A percentile compares a stretch with the other conserved stretches of the same genome.
These are phyloP conservation scores for Villa cingulata DNA, from an alignment of 2,888 invertebrate genomes.

Conservation along the genomic window DNA sequence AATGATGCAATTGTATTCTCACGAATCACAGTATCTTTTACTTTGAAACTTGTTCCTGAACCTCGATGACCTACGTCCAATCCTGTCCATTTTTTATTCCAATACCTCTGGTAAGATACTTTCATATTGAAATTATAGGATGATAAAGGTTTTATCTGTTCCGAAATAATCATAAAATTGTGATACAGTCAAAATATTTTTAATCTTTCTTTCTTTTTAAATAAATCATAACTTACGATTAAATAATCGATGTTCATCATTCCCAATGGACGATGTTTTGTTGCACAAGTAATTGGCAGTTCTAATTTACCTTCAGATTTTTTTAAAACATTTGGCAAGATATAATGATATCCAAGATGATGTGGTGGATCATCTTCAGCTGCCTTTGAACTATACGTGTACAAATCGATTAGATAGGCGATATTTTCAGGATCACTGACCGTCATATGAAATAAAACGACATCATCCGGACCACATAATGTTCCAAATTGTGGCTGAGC, in stretches of 20 bases:
- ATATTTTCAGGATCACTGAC: slow-evolving; percentile 59
- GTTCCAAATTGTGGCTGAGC: slow-evolving; percentile 74
- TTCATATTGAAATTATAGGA: slow-evolving; percentile 55
- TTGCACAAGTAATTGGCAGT: slow-evolving; percentile 74
- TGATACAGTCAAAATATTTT: too few species aligned
- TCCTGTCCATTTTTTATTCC: slow-evolving; percentile 75
- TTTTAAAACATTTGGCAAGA: slow-evolving; percentile 71
- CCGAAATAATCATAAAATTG: too few species aligned
- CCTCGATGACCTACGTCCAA: slow-evolving; percentile 94
- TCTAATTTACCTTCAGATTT: slow-evolving; percentile 63
- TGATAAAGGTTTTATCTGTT: slow-evolving; percentile 23
- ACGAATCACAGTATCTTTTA: slow-evolving; percentile 58
- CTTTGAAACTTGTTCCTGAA: slow-evolving; percentile 79
- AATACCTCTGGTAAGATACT: slow-evolving; percentile 67
- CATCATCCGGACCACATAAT: slow-evolving; percentile 55
- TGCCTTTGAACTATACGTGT: slow-evolving; percentile 53
- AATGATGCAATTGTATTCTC: slow-evolving; percentile 97
- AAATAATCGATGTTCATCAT: slow-evolving; percentile 53
- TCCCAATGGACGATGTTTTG: slow-evolving; percentile 77
- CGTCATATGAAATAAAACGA: slow-evolving; percentile 65
- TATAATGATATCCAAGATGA: slow-evolving; percentile 81
- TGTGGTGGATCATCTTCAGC: slow-evolving; percentile 57
- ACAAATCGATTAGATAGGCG: slow-evolving; percentile 76
- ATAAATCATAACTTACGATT: slow-evolving; percentile 25
- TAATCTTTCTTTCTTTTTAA: neutral